A percentile compares a stretch with the other conserved stretches of the same genome.
Evolutionary conservation across 2,113 vertebrate genomes (phyloP).

Genomic region (Bos indicus): DNA sequence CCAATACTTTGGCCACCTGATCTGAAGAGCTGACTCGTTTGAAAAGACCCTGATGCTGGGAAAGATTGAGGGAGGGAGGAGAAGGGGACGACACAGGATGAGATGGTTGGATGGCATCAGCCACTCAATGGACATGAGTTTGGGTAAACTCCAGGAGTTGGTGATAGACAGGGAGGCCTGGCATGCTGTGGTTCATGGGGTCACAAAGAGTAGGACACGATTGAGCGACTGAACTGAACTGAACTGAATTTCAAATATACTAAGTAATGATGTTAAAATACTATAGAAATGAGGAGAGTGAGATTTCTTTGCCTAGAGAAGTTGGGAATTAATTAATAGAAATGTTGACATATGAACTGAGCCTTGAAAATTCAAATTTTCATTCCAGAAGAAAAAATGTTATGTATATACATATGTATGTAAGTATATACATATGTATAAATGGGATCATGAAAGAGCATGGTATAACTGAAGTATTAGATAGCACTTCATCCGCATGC

Average conservation of each 20-base stretch:
- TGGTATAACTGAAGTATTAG: not conserved
- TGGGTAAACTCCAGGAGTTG: not conserved
- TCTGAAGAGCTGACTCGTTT: not conserved
- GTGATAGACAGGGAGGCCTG: not conserved
- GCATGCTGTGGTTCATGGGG: rapidly evolving
- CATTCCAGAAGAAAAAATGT: conserved; percentile 28
- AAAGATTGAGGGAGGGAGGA: not conserved
- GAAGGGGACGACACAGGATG: not conserved
- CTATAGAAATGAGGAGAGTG: not conserved
- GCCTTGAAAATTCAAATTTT: conserved; percentile 26
- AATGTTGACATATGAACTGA: not conserved
- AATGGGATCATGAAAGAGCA: not conserved
- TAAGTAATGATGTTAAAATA: not conserved
- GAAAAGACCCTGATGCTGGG: not conserved
- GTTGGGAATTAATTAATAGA: not conserved
- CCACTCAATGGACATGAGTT: not conserved
- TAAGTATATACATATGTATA: not conserved
- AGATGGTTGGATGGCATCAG: not conserved
- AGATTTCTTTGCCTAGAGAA: conserved; percentile 21
- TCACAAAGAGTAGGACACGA: rapidly evolving
- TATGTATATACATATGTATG: not conserved
- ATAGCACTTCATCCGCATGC: not conserved
- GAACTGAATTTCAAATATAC: not conserved
- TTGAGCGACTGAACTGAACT: not conserved
- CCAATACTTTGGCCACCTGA: not conserved